A percentile compares a stretch with the other conserved stretches of the same genome.
Evolutionary conservation across 2,113 vertebrate genomes (phyloP).

Genomic region (Bubo blakistoni): DNA sequence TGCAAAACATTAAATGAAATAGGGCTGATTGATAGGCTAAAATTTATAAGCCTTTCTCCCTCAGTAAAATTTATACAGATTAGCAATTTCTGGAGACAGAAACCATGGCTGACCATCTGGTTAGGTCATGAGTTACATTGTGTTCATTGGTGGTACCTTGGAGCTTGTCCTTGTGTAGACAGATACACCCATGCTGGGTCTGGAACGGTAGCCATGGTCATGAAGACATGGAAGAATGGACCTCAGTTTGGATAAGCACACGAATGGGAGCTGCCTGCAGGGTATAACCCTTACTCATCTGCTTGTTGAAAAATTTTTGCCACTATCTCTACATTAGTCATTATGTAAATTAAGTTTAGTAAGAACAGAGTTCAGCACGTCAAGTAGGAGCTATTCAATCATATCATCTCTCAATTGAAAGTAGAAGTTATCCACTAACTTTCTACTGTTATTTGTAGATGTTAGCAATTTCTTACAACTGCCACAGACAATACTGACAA

Average conservation of each 20-base stretch:
- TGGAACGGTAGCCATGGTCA: not conserved
- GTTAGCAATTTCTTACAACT: not conserved
- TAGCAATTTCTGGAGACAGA: not conserved
- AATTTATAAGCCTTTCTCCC: not conserved
- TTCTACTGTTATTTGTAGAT: not conserved
- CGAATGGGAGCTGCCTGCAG: not conserved
- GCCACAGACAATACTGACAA: not conserved
- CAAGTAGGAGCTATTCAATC: not conserved
- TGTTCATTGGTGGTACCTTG: not conserved
- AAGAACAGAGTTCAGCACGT: not conserved
- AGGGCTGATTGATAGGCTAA: not conserved
- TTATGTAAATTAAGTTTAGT: not conserved
- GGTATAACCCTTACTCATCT: not conserved
- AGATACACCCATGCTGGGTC: not conserved
- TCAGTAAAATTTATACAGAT: not conserved
- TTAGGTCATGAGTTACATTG: not conserved
- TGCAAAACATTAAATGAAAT: not conserved
- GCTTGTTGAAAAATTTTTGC: not conserved
- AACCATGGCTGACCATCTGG: not conserved
- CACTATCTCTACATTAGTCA: fast-evolving
- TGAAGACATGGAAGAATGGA: not conserved
- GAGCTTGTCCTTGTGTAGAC: not conserved
- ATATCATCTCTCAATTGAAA: not conserved
- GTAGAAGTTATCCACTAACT: not conserved
- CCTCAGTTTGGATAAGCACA: not conserved